Base-by-base conservation (phyloP, 2,888 invertebrate species). In the Herminia tarsipennalis region DNA sequence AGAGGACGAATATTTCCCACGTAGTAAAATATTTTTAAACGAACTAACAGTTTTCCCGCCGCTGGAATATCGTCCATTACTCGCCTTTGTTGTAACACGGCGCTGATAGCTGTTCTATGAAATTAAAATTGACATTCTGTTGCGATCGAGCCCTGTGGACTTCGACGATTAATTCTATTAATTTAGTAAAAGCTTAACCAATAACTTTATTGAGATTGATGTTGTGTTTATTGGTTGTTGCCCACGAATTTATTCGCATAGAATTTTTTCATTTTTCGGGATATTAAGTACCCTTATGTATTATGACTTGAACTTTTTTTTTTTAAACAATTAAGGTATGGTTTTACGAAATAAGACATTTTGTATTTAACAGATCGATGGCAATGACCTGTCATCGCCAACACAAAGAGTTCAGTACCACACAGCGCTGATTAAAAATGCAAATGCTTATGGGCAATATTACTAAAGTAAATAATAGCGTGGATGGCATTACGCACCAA, bases 41-140 rank as follows among this genome's bases (percentile, higher is more conserved):
- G 10, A 3, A 13, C 27, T 6, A 14, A 16, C 14, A 25, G n/a
- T 14, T 25, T 25, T 16, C 16, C 25, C 12, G 25, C 25, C 10
- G 13, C 5, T 6, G 14, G 6, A 40, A 56, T 58, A 64, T 67
- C 68, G 69, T 60, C 69, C 66, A 52, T 70, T 70, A 73, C 67
- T 68, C 66, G 66, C 49, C 46, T 42, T 56, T 56, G 27, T 51
- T 51, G 60, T 55, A 53, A 76, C 67, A 74, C 66, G 73, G 66
- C 71, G 73, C 62, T 60, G 64, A 67, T 46, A 68, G 75, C 73
- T 63, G 65, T 54, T 45, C 53, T 65, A 61, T 64, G 64, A 81
- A 81, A 82, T 81, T 76, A 81, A 84, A 78, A 82, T 73, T 78
- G 80, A 73, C 83, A 76, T 76, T 79, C 78, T 76, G 71, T 60